Evolutionary conservation across 2,888 invertebrate species (phyloP).

Genomic region (Escarpia spicata): DNA sequence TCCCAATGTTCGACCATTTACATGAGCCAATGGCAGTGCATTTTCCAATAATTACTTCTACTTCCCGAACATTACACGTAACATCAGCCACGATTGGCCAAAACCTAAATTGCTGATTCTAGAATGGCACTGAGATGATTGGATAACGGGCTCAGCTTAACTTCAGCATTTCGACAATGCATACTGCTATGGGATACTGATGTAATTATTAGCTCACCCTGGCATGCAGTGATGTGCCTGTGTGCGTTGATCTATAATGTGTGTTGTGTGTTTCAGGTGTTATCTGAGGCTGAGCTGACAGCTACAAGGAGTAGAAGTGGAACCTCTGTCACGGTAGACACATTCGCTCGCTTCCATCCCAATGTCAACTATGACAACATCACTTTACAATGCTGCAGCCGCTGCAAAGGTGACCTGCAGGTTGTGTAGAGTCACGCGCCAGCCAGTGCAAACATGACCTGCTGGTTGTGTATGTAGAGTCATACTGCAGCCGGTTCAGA

Average conservation of each 20-base stretch:
- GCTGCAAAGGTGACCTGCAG: constrained; percentile 59
- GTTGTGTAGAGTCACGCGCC: constrained; percentile 43
- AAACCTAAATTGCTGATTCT: too few relatives aligned
- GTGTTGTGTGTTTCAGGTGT: constrained; percentile 26
- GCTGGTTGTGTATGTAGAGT: too few relatives aligned
- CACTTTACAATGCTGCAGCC: constrained; percentile 57
- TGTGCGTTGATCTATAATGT: not conserved
- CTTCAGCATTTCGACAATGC: too few relatives aligned
- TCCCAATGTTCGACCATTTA: too few relatives aligned
- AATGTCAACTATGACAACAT: constrained; percentile 56
- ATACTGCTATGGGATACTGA: not conserved
- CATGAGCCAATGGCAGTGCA: too few relatives aligned
- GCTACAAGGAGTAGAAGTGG: not conserved
- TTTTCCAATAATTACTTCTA: too few relatives aligned
- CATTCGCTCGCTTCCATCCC: constrained; percentile 56
- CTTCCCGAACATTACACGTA: too few relatives aligned
- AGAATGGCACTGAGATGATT: too few relatives aligned
- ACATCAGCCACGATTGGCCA: too few relatives aligned
- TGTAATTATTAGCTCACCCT: not conserved
- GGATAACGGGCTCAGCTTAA: too few relatives aligned
- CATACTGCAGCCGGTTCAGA: too few relatives aligned
- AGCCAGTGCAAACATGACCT: too few relatives aligned
- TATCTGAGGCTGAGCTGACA: not conserved
- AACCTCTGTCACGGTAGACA: constrained; percentile 30
- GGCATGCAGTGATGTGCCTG: not conserved